These are phyloP conservation scores for Eudyptes chrysolophus DNA, from an alignment of 2,113 vertebrate genomes.

Conservation along the genomic window DNA sequence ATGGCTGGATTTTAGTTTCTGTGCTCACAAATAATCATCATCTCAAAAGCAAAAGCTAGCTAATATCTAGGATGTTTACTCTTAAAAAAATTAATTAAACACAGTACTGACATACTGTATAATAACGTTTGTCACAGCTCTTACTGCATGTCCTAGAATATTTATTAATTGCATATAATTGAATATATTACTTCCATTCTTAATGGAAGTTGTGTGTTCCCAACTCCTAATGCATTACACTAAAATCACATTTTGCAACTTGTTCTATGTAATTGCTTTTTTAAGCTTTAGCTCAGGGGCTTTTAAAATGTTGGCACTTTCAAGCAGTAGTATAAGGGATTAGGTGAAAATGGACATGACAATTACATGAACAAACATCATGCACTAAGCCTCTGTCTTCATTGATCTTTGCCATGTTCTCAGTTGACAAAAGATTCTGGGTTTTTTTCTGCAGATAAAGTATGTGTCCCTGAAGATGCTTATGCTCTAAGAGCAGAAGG, in stretches of 20 bases:
- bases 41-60: not conserved
- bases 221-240: not conserved
- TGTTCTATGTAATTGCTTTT: not conserved
- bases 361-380: not conserved
- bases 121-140: not conserved
- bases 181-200: not conserved
- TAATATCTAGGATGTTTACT: not conserved
- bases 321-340: not conserved
- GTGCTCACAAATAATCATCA: not conserved
- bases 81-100: not conserved
- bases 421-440: not conserved
- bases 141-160: not conserved
- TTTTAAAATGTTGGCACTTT: conserved; percentile 24
- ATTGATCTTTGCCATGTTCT: not conserved
- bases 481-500: not conserved
- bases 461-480: not conserved
- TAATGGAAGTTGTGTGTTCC: not conserved
- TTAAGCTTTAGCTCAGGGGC: not conserved
- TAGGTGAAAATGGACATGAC: not conserved
- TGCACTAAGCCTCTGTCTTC: not conserved
- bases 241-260: not conserved
- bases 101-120: not conserved
- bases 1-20: not conserved
- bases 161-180: not conserved
- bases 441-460: not conserved